Base-by-base conservation (phyloP, 1,140 invertebrate species). In the Portunus trituberculatus region DNA sequence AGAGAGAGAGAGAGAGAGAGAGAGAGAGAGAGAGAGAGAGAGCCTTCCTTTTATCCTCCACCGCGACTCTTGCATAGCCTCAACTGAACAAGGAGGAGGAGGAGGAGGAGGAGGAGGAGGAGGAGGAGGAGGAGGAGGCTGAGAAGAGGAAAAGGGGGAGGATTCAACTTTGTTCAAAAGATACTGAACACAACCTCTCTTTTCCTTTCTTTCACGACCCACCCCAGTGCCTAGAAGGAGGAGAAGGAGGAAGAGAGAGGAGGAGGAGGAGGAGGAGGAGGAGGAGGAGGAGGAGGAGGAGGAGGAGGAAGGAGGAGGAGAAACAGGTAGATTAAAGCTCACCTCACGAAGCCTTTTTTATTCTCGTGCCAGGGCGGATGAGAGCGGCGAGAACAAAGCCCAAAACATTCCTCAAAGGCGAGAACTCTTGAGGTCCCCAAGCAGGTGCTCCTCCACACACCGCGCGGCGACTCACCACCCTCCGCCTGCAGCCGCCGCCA, bases 301-400 rank as follows among this genome's bases (percentile, higher is more conserved):
- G n/a, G 67, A 76, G n/a, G 20, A 76, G 67, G n/a, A 76, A 76
- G 67, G 67, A 76, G 67, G n/a, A n/a, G 67, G 67, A 76, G 67
- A 20, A 76, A n/a, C 67, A 76, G 67, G 67, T n/a, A 76, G 67
- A 76, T 76, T 76, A 76, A 76, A 76, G 67, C 67, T 76, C 67
- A 76, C 67, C 67, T 76, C 67, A 76, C 67, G 67, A 76, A 76
- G 67, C 67, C 67, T 76, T 76, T 76, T 76, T 76, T n/a, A 76
- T 76, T n/a, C 67, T 76, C 67, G 67, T 76, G 67, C 67, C 20
- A 76, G 67, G 67, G 20, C 67, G 67, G 67, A 76, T 76, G 25
- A 76, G 67, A 76, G 20, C 67, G 67, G 67, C 67, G 25, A n/a
- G 67, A 76, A 76, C 67, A 76, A 76, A 76, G 67, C 67, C 0